These are phyloP conservation scores for Gallinago undulata DNA, from an alignment of 2,113 vertebrate genomes.

Conservation along the genomic window DNA sequence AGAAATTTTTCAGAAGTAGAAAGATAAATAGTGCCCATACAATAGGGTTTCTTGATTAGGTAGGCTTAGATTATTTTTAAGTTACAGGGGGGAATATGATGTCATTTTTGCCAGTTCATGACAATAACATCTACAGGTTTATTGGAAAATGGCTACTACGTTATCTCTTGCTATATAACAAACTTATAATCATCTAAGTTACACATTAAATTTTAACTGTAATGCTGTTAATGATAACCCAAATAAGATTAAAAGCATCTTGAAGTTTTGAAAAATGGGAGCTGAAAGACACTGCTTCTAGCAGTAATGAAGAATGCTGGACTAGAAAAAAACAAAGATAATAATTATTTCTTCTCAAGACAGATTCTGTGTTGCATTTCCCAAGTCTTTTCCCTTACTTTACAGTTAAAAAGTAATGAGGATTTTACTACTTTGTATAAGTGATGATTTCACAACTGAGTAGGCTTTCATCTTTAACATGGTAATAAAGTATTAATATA, in stretches of 20 bases:
- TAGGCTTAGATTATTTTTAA: neutral
- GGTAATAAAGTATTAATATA: constrained; percentile 23
- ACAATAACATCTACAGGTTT: neutral
- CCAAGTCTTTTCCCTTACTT: neutral
- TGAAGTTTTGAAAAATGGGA: neutral
- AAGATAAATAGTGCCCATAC: neutral
- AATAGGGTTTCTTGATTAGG: neutral
- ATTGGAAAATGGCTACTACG: neutral
- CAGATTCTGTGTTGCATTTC: neutral
- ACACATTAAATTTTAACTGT: neutral
- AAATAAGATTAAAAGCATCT: neutral
- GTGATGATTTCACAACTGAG: constrained; percentile 19
- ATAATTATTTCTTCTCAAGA: neutral
- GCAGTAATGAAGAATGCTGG: neutral
- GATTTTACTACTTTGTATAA: neutral
- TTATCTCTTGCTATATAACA: neutral
- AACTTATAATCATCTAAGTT: neutral
- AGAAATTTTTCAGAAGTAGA: neutral
- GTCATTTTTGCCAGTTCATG: neutral
- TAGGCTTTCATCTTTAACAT: neutral
- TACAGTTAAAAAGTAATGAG: neutral
- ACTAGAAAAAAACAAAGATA: neutral
- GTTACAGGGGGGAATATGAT: neutral
- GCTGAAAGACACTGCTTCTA: neutral
- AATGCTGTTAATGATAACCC: neutral